Evolutionary conservation across 2,888 invertebrate species (phyloP), one percentile per base, ranked within the genome.

Genomic region (Trypoxylon attenuatum): DNA sequence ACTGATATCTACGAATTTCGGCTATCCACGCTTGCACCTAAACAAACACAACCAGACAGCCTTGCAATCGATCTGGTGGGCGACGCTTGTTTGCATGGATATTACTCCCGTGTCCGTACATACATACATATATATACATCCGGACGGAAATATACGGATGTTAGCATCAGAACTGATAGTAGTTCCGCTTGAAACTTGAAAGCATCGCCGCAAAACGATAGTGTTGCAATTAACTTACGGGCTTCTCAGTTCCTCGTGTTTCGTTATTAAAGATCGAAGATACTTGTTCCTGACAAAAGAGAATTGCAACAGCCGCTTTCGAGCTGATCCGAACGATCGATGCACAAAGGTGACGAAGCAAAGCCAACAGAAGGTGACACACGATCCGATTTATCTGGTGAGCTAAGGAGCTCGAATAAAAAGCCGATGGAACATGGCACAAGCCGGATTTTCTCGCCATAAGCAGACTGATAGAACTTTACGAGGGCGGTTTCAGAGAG

Each of bases 401-500:
- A 42, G 23, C 25, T 38, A n/a, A n/a, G 19, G 29, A 50, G 13
- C 13, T 10, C 2, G n/a, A 27, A 19, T 16, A 49, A 38, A 39
- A 22, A 39, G 41, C 25, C 25, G 42, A 22, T 16, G 38, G 51
- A 5, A 33, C 51, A 22, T 16, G 38, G 51, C 5, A 33, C 51
- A 23, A 61, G 41, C 25, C 42, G 38, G 59, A 63, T 67, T 71
- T 53, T 38, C 23, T 27, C 33, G 33, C 39, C 47, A 55, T 29
- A 57, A 57, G 45, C 56, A 45, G 23, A 51, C 56, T 47, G 62
- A 65, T 56, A 52, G 57, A 58, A 62, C 42, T 74, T 74, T 74
- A 69, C 50, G 57, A 52, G 15, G 45, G 41, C 25, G 41, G 57
- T 43, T 49, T 39, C 45, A 47, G 42, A 49, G 71, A 67, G 67